Conservation (phyloP, 2,888 invertebrate species). For the Bunonema sp. region DNA sequence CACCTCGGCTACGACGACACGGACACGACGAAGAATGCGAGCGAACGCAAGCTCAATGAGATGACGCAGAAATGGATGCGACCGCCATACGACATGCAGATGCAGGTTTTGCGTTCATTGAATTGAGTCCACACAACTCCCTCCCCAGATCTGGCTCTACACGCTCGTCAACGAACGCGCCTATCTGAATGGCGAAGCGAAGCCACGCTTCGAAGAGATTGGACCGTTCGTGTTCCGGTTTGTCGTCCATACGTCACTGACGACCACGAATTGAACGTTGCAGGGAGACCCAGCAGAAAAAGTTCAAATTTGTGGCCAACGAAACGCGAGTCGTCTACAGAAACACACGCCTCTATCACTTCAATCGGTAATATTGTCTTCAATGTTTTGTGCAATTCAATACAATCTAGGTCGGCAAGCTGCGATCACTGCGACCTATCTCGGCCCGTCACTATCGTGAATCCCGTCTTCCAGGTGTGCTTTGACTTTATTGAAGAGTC, state of each 20-base stretch:
- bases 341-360: too few relatives aligned
- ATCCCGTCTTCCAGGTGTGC: slow-evolving; percentile 32
- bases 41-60: slow-evolving; percentile 20
- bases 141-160: slow-evolving; percentile 1
- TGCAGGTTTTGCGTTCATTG: slow-evolving; percentile 13
- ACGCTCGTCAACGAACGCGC: slow-evolving; percentile 5
- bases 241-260: not conserved
- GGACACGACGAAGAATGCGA: too few relatives aligned
- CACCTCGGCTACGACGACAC: slow-evolving; percentile 21
- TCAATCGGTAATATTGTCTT: too few relatives aligned
- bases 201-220: slow-evolving; percentile 14
- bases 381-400: too few relatives aligned
- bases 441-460: slow-evolving; percentile 28
- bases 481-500: too few relatives aligned
- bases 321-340: slow-evolving; percentile 28
- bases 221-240: slow-evolving; percentile 24
- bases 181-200: slow-evolving; percentile 9
- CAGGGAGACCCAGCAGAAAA: slow-evolving; percentile 30
- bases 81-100: slow-evolving; percentile 28
- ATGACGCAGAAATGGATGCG: slow-evolving; percentile 28
- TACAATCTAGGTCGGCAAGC: too few relatives aligned
- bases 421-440: slow-evolving; percentile 22
- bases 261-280: slow-evolving; percentile 3
- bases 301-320: slow-evolving; percentile 14
- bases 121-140: slow-evolving; percentile 8